A percentile compares a stretch with the other conserved stretches of the same genome.
phyloP scores from a whole-genome alignment of 2,888 invertebrate genomes.

The Orchestes rusci region DNA sequence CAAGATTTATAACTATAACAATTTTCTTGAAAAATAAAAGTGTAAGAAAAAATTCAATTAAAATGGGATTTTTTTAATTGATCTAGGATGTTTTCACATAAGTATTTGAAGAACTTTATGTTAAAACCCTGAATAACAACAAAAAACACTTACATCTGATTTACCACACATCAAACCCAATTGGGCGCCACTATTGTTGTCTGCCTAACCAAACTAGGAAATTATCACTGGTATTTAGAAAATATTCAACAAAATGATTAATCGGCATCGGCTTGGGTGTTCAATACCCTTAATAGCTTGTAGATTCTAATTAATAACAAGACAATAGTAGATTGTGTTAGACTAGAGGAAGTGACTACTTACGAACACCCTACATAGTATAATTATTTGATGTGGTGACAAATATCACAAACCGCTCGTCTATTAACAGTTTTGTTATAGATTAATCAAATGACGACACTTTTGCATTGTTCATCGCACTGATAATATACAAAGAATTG shows the following conservation, averaged over 20 bases:
- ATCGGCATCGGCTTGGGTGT: conserved; percentile 17
- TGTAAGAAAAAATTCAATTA: not conserved
- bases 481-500: conserved; percentile 13
- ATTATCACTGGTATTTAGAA: no score
- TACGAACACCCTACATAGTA: no score
- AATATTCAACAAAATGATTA: no score
- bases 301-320: conserved; percentile 14
- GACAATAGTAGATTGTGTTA: conserved; percentile 5
- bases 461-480: conserved; percentile 14
- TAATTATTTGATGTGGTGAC: no score
- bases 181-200: no score
- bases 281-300: conserved; percentile 14
- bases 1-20: no score
- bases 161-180: no score
- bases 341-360: conserved; percentile 3
- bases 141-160: no score
- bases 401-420: not conserved
- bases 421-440: not conserved
- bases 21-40: no score
- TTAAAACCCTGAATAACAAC: no score
- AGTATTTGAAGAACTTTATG: not conserved
- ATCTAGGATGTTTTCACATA: not conserved
- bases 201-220: no score
- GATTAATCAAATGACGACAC: not conserved
- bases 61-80: not conserved